Percentiles rank a stretch among this genome's conserved stretches.
These are phyloP conservation scores for Dimorphilus gyrociliatus DNA, from an alignment of 2,888 invertebrate species.

Conservation along the genomic window DNA sequence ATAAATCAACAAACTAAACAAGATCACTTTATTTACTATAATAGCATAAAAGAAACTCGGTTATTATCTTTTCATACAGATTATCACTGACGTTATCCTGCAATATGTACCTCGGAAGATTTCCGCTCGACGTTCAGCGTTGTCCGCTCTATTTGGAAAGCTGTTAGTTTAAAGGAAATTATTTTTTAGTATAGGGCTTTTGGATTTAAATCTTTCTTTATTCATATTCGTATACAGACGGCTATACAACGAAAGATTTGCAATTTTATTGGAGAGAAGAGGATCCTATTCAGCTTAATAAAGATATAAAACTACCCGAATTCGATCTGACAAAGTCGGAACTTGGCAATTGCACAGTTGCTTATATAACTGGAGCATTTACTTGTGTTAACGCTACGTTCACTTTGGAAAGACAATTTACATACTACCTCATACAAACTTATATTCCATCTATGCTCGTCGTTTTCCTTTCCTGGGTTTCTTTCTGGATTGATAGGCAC, in stretches of 20 bases:
- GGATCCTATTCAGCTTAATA: too few relatives aligned
- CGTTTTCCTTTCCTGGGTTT: conserved; percentile 15
- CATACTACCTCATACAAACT: conserved; percentile 12
- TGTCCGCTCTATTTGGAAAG: conserved; percentile 1
- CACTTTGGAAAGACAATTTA: conserved; percentile 10
- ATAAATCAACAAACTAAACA: too few relatives aligned
- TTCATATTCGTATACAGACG: too few relatives aligned
- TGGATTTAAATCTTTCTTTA: too few relatives aligned
- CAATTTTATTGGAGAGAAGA: too few relatives aligned
- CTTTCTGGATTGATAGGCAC: conserved; percentile 16
- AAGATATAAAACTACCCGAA: too few relatives aligned
- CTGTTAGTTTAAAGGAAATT: not conserved
- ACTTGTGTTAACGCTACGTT: conserved; percentile 11
- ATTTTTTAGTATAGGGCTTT: not conserved
- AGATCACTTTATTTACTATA: conserved; percentile 1
- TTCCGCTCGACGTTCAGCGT: conserved; percentile 1
- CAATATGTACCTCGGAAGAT: not conserved
- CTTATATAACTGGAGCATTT: conserved; percentile 8
- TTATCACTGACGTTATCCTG: not conserved
- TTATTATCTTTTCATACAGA: not conserved
- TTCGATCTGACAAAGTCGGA: too few relatives aligned
- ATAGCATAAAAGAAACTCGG: not conserved
- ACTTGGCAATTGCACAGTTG: not conserved
- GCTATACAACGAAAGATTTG: too few relatives aligned
- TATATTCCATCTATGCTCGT: conserved; percentile 14